Conservation (phyloP, 2,113 vertebrate genomes). For the Rhea americana region DNA sequence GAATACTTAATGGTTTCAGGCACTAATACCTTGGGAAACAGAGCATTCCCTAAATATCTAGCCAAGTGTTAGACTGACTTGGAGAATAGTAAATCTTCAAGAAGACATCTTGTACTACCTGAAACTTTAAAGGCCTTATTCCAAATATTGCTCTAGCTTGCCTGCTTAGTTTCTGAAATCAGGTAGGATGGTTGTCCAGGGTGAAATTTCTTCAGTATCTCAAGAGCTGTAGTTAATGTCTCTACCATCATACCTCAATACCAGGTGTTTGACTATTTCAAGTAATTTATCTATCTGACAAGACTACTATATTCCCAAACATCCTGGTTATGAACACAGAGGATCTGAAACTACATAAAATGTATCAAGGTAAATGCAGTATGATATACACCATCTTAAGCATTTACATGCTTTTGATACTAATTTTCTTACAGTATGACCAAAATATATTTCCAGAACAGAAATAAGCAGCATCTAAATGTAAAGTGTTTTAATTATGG, state of each 20-base stretch:
- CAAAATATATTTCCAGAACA: constrained; percentile 8
- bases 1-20: constrained; percentile 46
- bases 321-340: neutral
- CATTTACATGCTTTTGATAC: neutral
- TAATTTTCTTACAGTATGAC: neutral
- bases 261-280: neutral
- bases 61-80: constrained; percentile 25
- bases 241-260: neutral
- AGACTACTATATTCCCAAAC: neutral
- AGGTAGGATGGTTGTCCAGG: neutral
- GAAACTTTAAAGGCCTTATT: neutral
- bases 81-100: neutral
- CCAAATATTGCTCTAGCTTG: neutral
- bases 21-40: constrained; percentile 52
- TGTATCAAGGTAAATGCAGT: neutral
- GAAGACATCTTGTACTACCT: constrained; percentile 15
- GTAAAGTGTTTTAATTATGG: neutral
- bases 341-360: neutral
- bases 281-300: neutral
- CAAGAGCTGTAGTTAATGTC: neutral
- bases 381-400: neutral
- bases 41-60: constrained; percentile 1
- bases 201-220: neutral
- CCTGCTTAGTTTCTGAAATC: neutral
- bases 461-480: neutral